Evolutionary conservation across 2,888 invertebrate species (phyloP), one percentile per base, ranked within the genome.

Genomic region (Xiphydria camelus): DNA sequence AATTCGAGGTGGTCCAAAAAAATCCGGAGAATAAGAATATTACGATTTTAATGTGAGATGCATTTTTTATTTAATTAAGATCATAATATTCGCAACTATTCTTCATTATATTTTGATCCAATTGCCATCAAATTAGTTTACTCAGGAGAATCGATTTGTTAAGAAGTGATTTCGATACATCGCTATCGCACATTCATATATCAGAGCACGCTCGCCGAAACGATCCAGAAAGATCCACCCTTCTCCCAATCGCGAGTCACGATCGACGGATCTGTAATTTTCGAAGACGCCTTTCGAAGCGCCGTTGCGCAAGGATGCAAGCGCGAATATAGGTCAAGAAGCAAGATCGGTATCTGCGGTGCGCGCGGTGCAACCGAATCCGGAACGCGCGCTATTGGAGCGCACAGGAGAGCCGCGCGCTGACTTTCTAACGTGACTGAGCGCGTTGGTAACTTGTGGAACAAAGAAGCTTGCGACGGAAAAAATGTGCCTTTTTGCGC

Each of bases 251-350:
- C n/a, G n/a, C n/a, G n/a, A n/a, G n/a, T n/a, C n/a, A n/a, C n/a
- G n/a, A n/a, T n/a, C n/a, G n/a, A 26, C 26, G 26, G 59, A 63
- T 36, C 7, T 15, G 36, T 6, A 10, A 64, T 67, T 56, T 62
- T 64, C 66, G 64, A 69, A 68, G 66, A 67, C 63, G 61, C 64
- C 68, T 59, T 68, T 68, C 62, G 58, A 63, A 61, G 54, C 40
- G 26, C n/a, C n/a, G 60, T 74, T 73, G 74, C 73, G 71, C 75
- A 74, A 75, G 68, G 71, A 70, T 68, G 70, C 72, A 68, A 73
- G 71, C 64, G 66, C 71, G 72, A 71, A 75, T 75, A 74, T 74
- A 69, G 75, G 75, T 73, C 74, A 75, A 73, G 73, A 75, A 75
- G 67, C 67, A 70, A 74, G 75, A 75, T 74, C 74, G 70, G 69